Evolutionary conservation across 2,113 vertebrate species (phyloP).

Genomic region (Sinocyclocheilus maitianheensis): DNA sequence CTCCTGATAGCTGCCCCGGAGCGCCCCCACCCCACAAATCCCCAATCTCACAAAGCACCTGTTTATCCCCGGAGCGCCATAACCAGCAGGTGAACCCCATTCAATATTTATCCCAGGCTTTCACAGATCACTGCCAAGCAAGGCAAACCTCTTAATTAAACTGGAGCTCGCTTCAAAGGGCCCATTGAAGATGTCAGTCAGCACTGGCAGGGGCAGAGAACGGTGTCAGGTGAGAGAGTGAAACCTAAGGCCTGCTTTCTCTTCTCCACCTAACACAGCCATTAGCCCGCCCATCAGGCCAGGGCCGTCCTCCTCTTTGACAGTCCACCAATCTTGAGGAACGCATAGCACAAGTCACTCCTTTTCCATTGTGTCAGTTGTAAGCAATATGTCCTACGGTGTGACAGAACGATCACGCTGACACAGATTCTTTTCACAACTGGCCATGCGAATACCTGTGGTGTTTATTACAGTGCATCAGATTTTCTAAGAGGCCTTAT

Average conservation of each 20-base stretch:
- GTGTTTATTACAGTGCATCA: conserved; percentile 83
- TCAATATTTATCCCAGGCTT: conserved; percentile 99
- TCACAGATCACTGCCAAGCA: conserved; percentile 98
- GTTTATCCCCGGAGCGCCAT: conserved; percentile 91
- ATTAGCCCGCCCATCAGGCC: conserved; percentile 79
- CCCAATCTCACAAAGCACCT: conserved; percentile 89
- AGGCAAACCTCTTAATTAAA: conserved; percentile 99
- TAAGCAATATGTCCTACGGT: conserved; percentile 88
- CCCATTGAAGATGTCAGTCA: conserved; percentile 98
- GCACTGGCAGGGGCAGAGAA: conserved; percentile 86
- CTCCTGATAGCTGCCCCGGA: conserved; percentile 60
- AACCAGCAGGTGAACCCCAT: conserved; percentile 99
- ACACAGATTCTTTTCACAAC: conserved; percentile 82
- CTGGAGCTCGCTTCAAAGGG: conserved; percentile 98
- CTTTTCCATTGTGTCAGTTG: conserved; percentile 81
- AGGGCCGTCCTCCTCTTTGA: conserved; percentile 79
- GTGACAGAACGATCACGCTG: conserved; percentile 80
- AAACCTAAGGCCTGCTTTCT: conserved; percentile 86
- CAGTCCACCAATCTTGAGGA: conserved; percentile 84
- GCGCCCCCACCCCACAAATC: conserved; percentile 66
- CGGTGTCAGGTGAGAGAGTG: conserved; percentile 91
- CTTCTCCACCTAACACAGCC: conserved; percentile 70
- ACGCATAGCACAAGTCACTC: conserved; percentile 85
- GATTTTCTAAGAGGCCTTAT: conserved; percentile 49
- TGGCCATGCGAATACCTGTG: conserved; percentile 78